A percentile compares a stretch with the other conserved stretches of the same genome.
These are phyloP conservation scores for Sebastes goodei DNA, from an alignment of 2,797 vertebrate genomes.

Conservation along the genomic window DNA sequence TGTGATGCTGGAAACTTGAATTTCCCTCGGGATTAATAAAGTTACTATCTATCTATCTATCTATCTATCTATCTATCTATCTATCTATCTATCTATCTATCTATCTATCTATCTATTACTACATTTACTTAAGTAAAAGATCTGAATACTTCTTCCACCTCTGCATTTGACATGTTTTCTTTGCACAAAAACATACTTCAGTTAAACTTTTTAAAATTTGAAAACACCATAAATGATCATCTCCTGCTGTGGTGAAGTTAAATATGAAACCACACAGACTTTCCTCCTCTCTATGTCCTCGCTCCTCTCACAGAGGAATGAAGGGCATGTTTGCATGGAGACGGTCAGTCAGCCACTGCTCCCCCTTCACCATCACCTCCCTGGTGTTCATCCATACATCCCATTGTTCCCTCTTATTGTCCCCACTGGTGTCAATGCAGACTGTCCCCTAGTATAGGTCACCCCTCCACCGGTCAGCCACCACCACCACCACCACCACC, in stretches of 20 bases:
- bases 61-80: no score
- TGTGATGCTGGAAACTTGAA: no score
- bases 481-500: background rate
- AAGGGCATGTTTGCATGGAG: slow-evolving; percentile 31
- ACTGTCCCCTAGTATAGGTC: slow-evolving; percentile 26
- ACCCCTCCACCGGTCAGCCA: slow-evolving; percentile 16
- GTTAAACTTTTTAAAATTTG: background rate
- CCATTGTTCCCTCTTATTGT: slow-evolving; percentile 55
- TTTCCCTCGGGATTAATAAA: no score
- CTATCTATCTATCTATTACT: no score
- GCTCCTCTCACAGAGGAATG: background rate
- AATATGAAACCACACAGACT: background rate
- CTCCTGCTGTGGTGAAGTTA: background rate
- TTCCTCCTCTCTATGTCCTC: background rate
- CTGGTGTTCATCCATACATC: slow-evolving; percentile 42
- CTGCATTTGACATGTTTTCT: background rate
- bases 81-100: no score
- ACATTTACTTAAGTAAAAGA: no score
- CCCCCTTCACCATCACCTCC: slow-evolving; percentile 29
- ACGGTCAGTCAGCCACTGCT: slow-evolving; percentile 11
- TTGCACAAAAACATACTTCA: background rate
- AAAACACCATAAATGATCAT: background rate
- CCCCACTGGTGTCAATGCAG: slow-evolving; percentile 35
- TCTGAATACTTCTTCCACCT: no score
- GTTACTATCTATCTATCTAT: no score